Evolutionary conservation across 2,797 vertebrate species (phyloP), one percentile per base, ranked within the genome.

Genomic region (Esox masquinongy): DNA sequence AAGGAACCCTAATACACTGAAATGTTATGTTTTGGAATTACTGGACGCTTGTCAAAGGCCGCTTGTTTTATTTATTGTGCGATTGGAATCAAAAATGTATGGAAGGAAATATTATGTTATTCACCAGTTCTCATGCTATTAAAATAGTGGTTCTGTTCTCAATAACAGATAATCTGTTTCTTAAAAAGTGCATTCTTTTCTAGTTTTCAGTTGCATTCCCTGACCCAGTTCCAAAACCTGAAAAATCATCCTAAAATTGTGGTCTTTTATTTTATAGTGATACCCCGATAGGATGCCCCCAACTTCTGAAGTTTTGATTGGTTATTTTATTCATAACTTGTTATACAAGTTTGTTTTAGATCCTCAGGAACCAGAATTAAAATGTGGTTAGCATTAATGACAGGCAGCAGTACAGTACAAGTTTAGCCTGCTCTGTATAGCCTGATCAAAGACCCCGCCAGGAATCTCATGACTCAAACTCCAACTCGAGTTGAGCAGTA

Each of bases 401-500:
- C 63, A 66, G 16, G 63, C 63, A 34, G 63, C 63, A 66, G 26
- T 17, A 66, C 26, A 66, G 11, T 16, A 64, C 24, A 64, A 15
- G 61, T 11, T 17, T 29, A 64, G 14, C 63, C 26, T 34, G 14
- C 63, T 66, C 63, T 66, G 63, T 31, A 12, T 66, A 19, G 63
- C 24, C 63, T 66, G 63, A 66, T 66, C 63, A 66, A 66, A 66
- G 63, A 66, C 24, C 63, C 26, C 17, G 9, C 22, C 56, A 34
- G 63, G 29, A 66, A 16, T 34, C 26, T 49, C 24, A 64, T 51
- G 72, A 78, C 72, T 78, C 64, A 68, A 24, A 16, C 53, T 4
- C 4, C 63, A 34, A 69, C 70, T 34, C 34, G 50, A 3, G 19
- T 63, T 19, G 36, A 59, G 50, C 66, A 68, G 76, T 34, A 68